Percentiles rank a stretch among this genome's conserved stretches.
These are phyloP conservation scores for Champsocephalus esox DNA, from an alignment of 2,797 vertebrate species.

Conservation along the genomic window DNA sequence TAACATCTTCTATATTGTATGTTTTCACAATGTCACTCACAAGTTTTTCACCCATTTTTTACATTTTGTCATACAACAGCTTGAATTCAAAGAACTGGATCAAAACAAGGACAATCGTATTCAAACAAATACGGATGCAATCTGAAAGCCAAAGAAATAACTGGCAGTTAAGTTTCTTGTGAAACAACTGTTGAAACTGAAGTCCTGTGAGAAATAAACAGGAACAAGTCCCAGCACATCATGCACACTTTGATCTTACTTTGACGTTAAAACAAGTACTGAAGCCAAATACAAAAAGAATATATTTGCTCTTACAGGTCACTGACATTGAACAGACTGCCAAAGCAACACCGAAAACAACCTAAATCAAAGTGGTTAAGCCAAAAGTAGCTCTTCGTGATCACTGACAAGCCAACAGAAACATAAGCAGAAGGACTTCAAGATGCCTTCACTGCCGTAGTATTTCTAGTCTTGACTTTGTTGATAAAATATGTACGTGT, in stretches of 20 bases:
- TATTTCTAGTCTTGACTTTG: neutral
- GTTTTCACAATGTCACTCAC: neutral
- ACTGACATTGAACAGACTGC: neutral
- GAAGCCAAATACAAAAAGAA: constrained; percentile 20
- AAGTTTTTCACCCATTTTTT: neutral
- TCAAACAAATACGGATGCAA: neutral
- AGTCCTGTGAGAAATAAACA: neutral
- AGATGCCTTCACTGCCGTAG: neutral
- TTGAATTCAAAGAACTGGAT: constrained; percentile 3
- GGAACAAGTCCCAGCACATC: constrained; percentile 15
- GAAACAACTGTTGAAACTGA: neutral
- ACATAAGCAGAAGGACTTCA: neutral
- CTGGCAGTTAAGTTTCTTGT: neutral
- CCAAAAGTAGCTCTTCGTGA: neutral
- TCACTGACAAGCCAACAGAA: neutral
- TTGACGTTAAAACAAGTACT: too few species aligned
- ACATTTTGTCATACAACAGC: neutral
- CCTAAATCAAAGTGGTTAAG: neutral
- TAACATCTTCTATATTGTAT: neutral
- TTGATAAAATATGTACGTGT: neutral
- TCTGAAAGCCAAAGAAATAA: neutral
- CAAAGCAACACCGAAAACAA: neutral
- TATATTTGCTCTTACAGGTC: neutral
- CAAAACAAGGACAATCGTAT: neutral
- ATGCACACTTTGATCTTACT: neutral